Percentiles rank a stretch among this genome's conserved stretches.
Evolutionary conservation across 2,888 invertebrate species (phyloP).

Genomic region (Adineta ricciae): DNA sequence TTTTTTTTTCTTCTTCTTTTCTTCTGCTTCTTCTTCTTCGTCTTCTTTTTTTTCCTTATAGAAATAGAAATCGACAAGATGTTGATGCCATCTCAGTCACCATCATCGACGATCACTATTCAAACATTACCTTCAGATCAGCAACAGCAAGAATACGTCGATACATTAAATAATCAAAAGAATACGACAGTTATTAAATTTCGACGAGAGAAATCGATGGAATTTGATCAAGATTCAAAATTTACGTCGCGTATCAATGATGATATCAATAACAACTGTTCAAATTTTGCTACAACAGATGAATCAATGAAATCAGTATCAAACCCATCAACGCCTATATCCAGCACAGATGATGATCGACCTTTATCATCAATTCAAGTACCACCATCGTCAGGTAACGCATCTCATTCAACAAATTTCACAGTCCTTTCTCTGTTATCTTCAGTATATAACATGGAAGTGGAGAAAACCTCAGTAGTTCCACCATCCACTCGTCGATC

Average conservation of each 20-base stretch:
- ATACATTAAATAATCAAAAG: neutral
- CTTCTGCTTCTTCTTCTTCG: neutral
- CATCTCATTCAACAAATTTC: too few species aligned
- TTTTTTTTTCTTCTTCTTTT: neutral
- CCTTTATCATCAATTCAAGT: neutral
- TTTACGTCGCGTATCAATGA: neutral
- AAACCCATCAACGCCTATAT: neutral
- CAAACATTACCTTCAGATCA: conserved; percentile 13
- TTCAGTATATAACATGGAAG: neutral
- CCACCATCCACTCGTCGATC: neutral
- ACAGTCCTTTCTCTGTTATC: too few species aligned
- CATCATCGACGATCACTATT: neutral
- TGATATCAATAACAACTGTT: neutral
- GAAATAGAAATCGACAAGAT: conserved; percentile 4
- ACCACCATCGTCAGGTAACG: neutral
- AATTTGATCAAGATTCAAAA: neutral
- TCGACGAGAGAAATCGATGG: conserved; percentile 16
- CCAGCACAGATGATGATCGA: neutral
- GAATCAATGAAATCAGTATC: neutral
- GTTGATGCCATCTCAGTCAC: conserved; percentile 13
- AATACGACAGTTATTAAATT: neutral
- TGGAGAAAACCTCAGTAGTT: neutral
- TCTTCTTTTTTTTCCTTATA: neutral
- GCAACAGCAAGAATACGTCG: conserved; percentile 9
- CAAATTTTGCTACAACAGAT: neutral